Conservation (phyloP, 1,140 invertebrate genomes). For the Sweltsa coloradensis region DNA sequence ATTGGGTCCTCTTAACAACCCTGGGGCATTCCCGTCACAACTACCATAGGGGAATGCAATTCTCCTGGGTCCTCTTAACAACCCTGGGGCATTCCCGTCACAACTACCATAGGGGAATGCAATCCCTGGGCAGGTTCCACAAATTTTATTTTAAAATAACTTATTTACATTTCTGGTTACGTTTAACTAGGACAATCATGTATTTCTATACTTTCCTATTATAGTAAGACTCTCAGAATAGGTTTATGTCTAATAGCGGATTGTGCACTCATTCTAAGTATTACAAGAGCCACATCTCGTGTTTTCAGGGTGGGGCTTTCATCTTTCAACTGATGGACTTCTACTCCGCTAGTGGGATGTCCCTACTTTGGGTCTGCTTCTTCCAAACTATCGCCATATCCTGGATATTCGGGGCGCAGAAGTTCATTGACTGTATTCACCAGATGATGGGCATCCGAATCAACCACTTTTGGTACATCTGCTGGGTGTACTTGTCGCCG, state of each 20-base stretch:
- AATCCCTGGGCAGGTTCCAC: too few relatives aligned
- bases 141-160: too few relatives aligned
- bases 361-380: constrained; percentile 52
- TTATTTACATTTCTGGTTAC: too few relatives aligned
- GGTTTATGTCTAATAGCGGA: constrained; percentile 7
- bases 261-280: not conserved
- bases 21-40: too few relatives aligned
- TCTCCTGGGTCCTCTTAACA: too few relatives aligned
- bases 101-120: too few relatives aligned
- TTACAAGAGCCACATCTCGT: constrained; percentile 10
- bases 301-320: constrained; percentile 51
- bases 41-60: too few relatives aligned
- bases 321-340: constrained; percentile 62
- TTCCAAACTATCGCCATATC: constrained; percentile 52
- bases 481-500: constrained; percentile 48
- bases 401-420: constrained; percentile 49
- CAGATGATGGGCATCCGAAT: constrained; percentile 50
- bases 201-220: too few relatives aligned
- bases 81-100: too few relatives aligned
- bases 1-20: too few relatives aligned
- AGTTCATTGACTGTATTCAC: constrained; percentile 48
- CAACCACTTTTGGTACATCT: constrained; percentile 44
- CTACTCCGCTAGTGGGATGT: constrained; percentile 55
- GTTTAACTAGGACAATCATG: too few relatives aligned
- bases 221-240: too few relatives aligned